Conservation (phyloP, 2,113 vertebrate species). For the Vimba vimba region DNA sequence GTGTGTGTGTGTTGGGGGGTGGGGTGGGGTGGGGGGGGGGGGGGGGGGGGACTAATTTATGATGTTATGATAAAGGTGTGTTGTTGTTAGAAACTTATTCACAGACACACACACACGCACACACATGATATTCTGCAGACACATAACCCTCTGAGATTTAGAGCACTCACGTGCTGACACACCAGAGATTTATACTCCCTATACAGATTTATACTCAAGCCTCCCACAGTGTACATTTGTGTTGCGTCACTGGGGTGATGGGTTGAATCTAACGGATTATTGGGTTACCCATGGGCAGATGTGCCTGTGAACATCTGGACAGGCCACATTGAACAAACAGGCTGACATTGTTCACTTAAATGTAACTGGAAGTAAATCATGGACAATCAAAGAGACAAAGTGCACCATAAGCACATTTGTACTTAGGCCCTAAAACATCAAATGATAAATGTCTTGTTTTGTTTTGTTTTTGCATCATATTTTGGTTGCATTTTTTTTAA, state of each 20-base stretch:
- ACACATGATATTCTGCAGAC: not conserved
- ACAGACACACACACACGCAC: not conserved
- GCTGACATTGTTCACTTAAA: constrained; percentile 13
- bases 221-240: constrained; percentile 33
- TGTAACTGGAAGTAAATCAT: constrained; percentile 4
- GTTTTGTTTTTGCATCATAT: too few relatives aligned
- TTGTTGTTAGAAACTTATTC: constrained; percentile 16
- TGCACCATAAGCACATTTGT: too few relatives aligned
- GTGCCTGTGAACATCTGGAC: constrained; percentile 35
- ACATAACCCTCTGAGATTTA: constrained; percentile 38
- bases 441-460: too few relatives aligned
- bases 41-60: not conserved
- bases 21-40: not conserved
- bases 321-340: not conserved
- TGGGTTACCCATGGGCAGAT: constrained; percentile 50
- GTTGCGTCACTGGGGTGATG: constrained; percentile 25
- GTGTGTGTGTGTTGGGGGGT: not conserved
- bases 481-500: too few relatives aligned
- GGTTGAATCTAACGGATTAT: constrained; percentile 49
- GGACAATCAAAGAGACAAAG: not conserved
- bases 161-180: constrained; percentile 8
- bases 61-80: not conserved
- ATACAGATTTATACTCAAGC: constrained; percentile 34
- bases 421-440: too few relatives aligned
- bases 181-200: constrained; percentile 20